These are phyloP conservation scores for Microchrysa polita DNA, from an alignment of 2,888 invertebrate species.

Conservation along the genomic window DNA sequence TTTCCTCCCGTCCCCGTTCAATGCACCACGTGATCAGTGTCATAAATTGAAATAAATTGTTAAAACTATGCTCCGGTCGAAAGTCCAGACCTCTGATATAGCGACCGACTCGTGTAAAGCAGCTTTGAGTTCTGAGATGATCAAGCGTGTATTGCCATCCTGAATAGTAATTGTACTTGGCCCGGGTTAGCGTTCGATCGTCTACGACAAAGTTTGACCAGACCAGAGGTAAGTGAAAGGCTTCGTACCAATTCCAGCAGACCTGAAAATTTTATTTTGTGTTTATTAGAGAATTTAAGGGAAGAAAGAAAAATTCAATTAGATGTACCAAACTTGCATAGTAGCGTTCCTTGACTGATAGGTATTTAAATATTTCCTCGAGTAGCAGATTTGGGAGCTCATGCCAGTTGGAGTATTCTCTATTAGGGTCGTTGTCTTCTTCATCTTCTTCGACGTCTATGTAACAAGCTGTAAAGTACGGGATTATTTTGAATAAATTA, in stretches of 20 bases:
- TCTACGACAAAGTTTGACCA: constrained; percentile 79
- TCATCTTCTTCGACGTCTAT: constrained; percentile 66
- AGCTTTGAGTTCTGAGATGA: constrained; percentile 76
- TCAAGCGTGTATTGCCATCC: constrained; percentile 84
- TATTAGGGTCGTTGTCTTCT: constrained; percentile 60
- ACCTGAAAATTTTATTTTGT: constrained; percentile 56
- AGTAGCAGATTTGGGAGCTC: constrained; percentile 76
- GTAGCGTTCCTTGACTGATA: constrained; percentile 75
- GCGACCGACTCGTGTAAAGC: constrained; percentile 74
- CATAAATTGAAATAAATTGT: constrained; percentile 86
- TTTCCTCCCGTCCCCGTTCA: constrained; percentile 46
- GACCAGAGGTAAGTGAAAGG: constrained; percentile 77
- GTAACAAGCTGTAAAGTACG: constrained; percentile 68
- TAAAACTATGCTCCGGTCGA: constrained; percentile 79
- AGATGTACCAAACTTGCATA: constrained; percentile 76
- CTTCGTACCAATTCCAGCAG: constrained; percentile 70
- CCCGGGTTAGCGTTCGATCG: constrained; percentile 77
- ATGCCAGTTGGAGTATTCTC: constrained; percentile 70
- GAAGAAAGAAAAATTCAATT: no score
- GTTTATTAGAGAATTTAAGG: no score
- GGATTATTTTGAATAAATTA: no score
- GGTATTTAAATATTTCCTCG: constrained; percentile 76
- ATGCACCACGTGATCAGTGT: constrained; percentile 79
- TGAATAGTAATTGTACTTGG: constrained; percentile 81
- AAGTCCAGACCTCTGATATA: constrained; percentile 75